Evolutionary conservation across 2,113 vertebrate species (phyloP), one percentile per base, ranked within the genome.

Genomic region (Alligator mississippiensis): DNA sequence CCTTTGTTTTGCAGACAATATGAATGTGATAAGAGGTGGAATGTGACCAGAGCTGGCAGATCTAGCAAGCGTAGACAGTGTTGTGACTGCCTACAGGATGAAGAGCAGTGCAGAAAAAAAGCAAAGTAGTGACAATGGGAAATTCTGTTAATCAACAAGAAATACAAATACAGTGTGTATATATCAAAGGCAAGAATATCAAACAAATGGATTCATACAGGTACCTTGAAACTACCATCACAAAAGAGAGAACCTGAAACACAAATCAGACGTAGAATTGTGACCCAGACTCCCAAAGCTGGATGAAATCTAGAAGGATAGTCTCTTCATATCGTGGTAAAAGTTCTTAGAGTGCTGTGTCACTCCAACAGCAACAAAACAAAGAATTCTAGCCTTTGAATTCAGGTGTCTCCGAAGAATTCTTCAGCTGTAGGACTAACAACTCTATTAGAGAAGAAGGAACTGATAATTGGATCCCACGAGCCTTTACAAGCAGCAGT

Each of bases 391-490:
- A 68, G 11, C 83, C 59, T 97, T 95, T 95, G 88, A 95, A 86
- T 92, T 95, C 84, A 90, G 58, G 83, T 91, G 88, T 91, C 87
- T 90, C 84, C 84, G 82, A 94, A 92, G 87, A 72, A 93, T 96
- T 90, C 62, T 68, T 47, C 4, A 38, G 89, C 70, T 76, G 78
- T 75, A 93, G 58, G 76, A 90, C 91, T 94, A 97, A 95, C 64
- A 84, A 93, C 22, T 82, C 89, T 95, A 90, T 95, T 90, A 92
- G 89, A 87, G 30, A 96, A 87, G 70, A 93, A 93, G 84, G 74
- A 96, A 90, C 66, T 92, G 84, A 82, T 97, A 97, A 98, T 97
- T 97, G 89, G 78, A 34, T 96, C 94, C 93, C 75, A 3, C 72
- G 95, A 97, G 97, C 78, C 62, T 92, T 10, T 58, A 54, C 72